Conservation (phyloP, 2,113 vertebrate species). For the Phasianus colchicus region DNA sequence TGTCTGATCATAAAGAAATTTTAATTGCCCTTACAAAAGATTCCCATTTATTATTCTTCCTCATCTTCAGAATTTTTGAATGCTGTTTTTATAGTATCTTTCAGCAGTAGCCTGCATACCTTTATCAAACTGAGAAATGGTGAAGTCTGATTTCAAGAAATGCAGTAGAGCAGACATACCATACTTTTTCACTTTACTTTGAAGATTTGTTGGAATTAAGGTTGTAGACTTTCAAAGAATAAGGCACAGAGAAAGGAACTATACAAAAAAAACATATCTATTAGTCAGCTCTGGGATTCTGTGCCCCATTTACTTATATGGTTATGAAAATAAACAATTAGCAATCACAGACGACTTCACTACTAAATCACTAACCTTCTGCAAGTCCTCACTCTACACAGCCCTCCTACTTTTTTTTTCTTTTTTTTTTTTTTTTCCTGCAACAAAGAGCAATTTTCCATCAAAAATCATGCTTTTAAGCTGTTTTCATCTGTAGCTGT, state of each 20-base stretch:
- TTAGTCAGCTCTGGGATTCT: rapidly evolving
- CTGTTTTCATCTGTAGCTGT: not conserved
- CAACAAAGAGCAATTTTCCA: not conserved
- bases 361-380: not conserved
- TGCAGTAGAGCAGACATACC: rapidly evolving
- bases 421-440: not conserved
- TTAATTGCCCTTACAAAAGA: not conserved
- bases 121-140: not conserved
- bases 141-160: not conserved
- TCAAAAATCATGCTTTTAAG: not conserved
- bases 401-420: too few species aligned
- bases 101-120: not conserved
- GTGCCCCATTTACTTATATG: not conserved
- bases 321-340: not conserved
- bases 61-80: not conserved
- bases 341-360: not conserved
- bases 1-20: not conserved
- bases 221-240: not conserved
- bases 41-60: not conserved
- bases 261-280: rapidly evolving
- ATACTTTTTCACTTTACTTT: not conserved
- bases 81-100: not conserved
- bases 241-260: not conserved
- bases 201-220: not conserved
- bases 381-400: not conserved